Evolutionary conservation across 2,888 invertebrate species (phyloP).

Genomic region (Dryocosmus kuriphilus): DNA sequence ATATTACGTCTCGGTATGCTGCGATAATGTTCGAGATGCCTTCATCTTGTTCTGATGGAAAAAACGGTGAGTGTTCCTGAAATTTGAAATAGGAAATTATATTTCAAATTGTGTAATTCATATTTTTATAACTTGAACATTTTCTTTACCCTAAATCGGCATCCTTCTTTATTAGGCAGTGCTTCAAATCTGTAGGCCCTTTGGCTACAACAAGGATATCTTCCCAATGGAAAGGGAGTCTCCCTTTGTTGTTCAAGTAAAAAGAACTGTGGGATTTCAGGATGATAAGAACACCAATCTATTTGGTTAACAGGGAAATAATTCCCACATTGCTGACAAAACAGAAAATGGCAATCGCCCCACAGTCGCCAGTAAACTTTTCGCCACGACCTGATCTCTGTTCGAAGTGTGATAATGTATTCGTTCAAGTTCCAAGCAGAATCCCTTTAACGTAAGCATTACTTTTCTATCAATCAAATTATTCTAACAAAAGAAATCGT

Average conservation of each 20-base stretch:
- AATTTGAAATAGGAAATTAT: conserved; percentile 36
- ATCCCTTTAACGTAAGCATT: conserved; percentile 79
- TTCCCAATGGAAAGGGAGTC: conserved; percentile 85
- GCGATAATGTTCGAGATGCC: conserved; percentile 82
- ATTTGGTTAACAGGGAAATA: conserved; percentile 88
- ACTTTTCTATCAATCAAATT: background rate
- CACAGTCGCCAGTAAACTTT: conserved; percentile 96
- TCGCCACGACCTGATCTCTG: conserved; percentile 91
- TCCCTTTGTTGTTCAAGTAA: conserved; percentile 84
- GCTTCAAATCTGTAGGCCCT: conserved; percentile 90
- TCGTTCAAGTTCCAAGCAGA: conserved; percentile 89
- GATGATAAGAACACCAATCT: conserved; percentile 90
- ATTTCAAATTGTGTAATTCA: conserved; percentile 17
- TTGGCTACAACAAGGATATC: conserved; percentile 93
- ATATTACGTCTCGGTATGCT: conserved; percentile 81
- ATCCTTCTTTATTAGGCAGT: conserved; percentile 82
- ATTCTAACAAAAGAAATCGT: background rate
- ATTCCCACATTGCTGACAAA: conserved; percentile 88
- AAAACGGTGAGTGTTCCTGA: conserved; percentile 85
- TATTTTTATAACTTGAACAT: background rate
- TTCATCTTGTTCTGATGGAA: conserved; percentile 83
- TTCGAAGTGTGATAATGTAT: conserved; percentile 87
- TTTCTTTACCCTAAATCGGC: conserved; percentile 70
- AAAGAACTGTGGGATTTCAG: conserved; percentile 88
- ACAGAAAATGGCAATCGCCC: conserved; percentile 93